Base-by-base conservation (phyloP, 2,113 vertebrate species). In the Stegastes partitus region DNA sequence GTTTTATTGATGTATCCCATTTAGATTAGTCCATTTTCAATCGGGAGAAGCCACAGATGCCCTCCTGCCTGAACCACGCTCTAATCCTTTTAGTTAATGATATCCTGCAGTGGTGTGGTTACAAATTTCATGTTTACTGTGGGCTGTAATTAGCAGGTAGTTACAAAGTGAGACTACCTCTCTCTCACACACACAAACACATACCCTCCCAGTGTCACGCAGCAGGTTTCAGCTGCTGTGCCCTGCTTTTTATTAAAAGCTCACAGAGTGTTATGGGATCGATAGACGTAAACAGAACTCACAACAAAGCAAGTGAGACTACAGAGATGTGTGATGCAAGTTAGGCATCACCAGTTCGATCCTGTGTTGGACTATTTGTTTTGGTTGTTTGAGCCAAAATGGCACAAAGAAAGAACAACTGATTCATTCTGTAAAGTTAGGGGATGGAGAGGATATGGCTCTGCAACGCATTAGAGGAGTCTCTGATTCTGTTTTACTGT, bases 21-120 rank as follows among this genome's bases (percentile, higher is more conserved):
- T 95, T 95, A 94, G 94, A 93, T 93, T 92, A 94, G 93, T 95
- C 94, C 90, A 86, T 94, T 94, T 95, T 93, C 91, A 90, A 88
- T 87, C 84, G 86, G 90, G 92, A 92, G 89, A 83, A 93, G 91
- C 88, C 93, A 92, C 93, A 90, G 86, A 79, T 86, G 87, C 91
- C 88, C 92, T 90, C 79, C 74, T 4, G 70, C 56, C 79, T 62
- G 42, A 83, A 56, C 90, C 89, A 92, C 92, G 81, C 93, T 95
- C 89, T 93, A 93, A 95, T 96, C 95, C 94, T 95, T 95, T 96
- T 96, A 95, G 95, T 94, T 95, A 95, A 96, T 92, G 92, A 94
- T 88, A 87, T 92, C 93, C 92, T 90, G 82, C 87, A 88, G 84
- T 84, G 90, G 88, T 70, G 82, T 83, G 90, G 94, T 92, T 94